Evolutionary conservation across 1,140 invertebrate species (phyloP).

Genomic region (Magallana gigas): DNA sequence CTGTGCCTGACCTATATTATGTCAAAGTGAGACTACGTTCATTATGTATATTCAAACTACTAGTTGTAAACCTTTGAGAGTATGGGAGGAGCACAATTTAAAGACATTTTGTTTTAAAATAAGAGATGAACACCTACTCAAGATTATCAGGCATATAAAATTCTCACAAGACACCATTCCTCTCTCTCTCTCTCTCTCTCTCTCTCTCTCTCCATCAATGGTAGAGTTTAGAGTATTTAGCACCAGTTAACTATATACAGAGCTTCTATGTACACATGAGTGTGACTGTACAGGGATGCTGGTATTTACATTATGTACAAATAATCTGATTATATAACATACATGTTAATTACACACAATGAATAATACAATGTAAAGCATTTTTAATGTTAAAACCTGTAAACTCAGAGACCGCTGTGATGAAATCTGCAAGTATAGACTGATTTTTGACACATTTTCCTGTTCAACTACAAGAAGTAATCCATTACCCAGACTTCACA

Average conservation of each 20-base stretch:
- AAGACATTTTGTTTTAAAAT: not conserved
- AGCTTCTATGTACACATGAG: not conserved
- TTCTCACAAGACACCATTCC: not conserved
- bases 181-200: not conserved
- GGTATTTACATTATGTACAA: conserved; percentile 1
- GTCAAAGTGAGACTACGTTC: not conserved
- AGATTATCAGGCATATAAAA: not conserved
- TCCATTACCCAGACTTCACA: no score
- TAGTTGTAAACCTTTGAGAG: no score
- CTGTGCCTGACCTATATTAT: not conserved
- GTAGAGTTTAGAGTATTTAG: not conserved
- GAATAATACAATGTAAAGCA: no score
- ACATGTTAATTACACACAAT: no score
- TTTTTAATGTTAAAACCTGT: no score
- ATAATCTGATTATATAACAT: not conserved
- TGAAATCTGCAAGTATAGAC: no score
- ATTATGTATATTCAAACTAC: no score
- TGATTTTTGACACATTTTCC: no score
- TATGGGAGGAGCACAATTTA: no score
- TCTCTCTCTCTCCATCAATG: not conserved
- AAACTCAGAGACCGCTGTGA: no score
- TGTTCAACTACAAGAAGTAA: no score
- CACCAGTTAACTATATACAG: conserved; percentile 2
- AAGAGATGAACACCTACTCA: not conserved
- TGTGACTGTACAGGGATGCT: not conserved